Evolutionary conservation across 2,113 vertebrate genomes (phyloP), one percentile per base, ranked within the genome.

Genomic region (Triplophysa dalaica): DNA sequence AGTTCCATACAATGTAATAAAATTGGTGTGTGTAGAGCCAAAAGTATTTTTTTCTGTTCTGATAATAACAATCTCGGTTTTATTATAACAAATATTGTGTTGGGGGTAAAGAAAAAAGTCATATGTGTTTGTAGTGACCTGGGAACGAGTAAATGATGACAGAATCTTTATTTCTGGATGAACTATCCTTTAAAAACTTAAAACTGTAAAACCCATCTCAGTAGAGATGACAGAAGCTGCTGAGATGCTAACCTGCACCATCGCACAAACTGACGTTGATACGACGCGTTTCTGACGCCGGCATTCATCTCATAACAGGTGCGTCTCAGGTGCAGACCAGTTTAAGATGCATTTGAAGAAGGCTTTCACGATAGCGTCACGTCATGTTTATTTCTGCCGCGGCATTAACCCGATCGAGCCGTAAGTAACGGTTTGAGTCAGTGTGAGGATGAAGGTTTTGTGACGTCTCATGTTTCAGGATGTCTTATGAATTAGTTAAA

Each of bases 401-500:
- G 41, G 66, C 62, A 12, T 12, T 58, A 60, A 67, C 33, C 21
- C 52, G 10, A 45, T 69, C 65, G 48, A 38, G 13, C 66, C 52
- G n/a, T 58, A 19, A 43, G 17, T 58, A 60, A 60, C 76, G n/a
- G 33, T 12, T 66, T 16, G 4, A 75, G 65, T 58, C 8, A n/a
- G n/a, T n/a, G n/a, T 10, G 16, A 38, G 54, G 8, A n/a, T 21
- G 54, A 58, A 58, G 0, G 29, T 60, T 29, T 41, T 54, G 56
- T 58, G 61, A 54, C 38, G 11, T 56, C 21, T 29, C 7, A 85
- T 92, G 87, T 88, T 90, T 89, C 89, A 89, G 86, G 85, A 86
- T 92, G 92, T 93, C 92, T 90, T 83, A 89, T 90, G 89, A 90
- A 94, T 93, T 93, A 92, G 87, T 86, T 86, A 93, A 92, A 92